Evolutionary conservation across 92 coral and sea anemone genomes (phyloP).

Genomic region (Palythoa heliodiscus): DNA sequence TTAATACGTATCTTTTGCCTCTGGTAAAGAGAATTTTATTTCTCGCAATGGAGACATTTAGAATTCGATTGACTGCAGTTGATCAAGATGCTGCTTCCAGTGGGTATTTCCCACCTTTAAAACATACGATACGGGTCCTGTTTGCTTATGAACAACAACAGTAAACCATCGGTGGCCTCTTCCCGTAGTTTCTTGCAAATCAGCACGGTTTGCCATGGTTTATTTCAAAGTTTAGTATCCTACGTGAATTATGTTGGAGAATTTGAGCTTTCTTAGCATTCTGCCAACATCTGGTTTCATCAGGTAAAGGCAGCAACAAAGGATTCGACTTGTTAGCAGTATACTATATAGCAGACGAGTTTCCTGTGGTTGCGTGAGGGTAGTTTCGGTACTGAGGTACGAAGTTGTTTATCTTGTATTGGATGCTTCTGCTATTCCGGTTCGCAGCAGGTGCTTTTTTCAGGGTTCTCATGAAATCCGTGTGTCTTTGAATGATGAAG

Average conservation of each 20-base stretch:
- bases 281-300: conserved; percentile 40
- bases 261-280: background rate
- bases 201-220: conserved; percentile 40
- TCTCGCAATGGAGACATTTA: too few species aligned
- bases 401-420: conserved; percentile 29
- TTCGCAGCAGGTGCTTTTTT: conserved; percentile 20
- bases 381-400: conserved; percentile 35
- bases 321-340: conserved; percentile 39
- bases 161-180: background rate
- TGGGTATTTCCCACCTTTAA: conserved; percentile 6
- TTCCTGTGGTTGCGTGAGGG: conserved; percentile 50
- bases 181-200: conserved; percentile 39
- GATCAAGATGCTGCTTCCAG: conserved; percentile 17
- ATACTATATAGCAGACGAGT: conserved; percentile 38
- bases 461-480: conserved; percentile 19
- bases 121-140: conserved; percentile 1
- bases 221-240: conserved; percentile 20
- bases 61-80: background rate
- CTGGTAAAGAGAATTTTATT: too few species aligned
- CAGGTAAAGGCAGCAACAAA: conserved; percentile 39
- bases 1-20: too few species aligned
- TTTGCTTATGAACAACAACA: background rate
- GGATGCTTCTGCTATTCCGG: background rate
- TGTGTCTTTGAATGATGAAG: conserved; percentile 28
- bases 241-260: background rate